Evolutionary conservation across 2,888 invertebrate species (phyloP), one percentile per base, ranked within the genome.

Genomic region (Gibbula magus): DNA sequence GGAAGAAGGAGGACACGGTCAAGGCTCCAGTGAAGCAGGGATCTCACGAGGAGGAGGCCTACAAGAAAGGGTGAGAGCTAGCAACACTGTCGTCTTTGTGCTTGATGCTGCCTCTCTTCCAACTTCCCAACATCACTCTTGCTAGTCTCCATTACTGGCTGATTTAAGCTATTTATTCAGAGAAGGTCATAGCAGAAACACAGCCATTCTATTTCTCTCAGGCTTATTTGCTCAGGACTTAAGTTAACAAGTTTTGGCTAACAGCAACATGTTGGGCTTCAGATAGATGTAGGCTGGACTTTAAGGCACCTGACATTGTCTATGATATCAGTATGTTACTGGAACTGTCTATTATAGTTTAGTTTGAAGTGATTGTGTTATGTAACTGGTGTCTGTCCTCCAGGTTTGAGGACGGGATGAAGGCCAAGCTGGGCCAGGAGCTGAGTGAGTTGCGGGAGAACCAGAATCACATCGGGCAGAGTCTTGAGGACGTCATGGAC

Each of bases 341-440:
- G 3, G 16, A 3, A 7, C 5, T 25, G 16, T 18, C 2, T 67
- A 67, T 22, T 67, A 5, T 29, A 25, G 3, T 16, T n/a, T n/a
- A 67, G 29, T 39, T 51, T 75, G n/a, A 20, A 20, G 1, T 18
- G 18, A 39, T n/a, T 20, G 1, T 51, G 51, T 20, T 22, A 8
- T 51, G n/a, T 35, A 13, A 45, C 45, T 25, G 22, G 20, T 20
- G 25, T 77, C 18, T 61, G 18, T 53, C 16, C 10, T 81, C 5
- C 83, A 91, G 91, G 13, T 90, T 88, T 85, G 88, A 90, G 81
- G 88, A 91, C 76, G 91, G 91, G 22, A 82, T 89, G 74, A 85
- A 89, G 75, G 87, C 89, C 25, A 87, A 86, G 66, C 86, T 91
- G 52, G 85, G 88, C 7, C 83, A 88, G 22, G 89, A 90, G 73